Evolutionary conservation across 1,140 invertebrate species (phyloP), one percentile per base, ranked within the genome.

Genomic region (Chymomyza costata): DNA sequence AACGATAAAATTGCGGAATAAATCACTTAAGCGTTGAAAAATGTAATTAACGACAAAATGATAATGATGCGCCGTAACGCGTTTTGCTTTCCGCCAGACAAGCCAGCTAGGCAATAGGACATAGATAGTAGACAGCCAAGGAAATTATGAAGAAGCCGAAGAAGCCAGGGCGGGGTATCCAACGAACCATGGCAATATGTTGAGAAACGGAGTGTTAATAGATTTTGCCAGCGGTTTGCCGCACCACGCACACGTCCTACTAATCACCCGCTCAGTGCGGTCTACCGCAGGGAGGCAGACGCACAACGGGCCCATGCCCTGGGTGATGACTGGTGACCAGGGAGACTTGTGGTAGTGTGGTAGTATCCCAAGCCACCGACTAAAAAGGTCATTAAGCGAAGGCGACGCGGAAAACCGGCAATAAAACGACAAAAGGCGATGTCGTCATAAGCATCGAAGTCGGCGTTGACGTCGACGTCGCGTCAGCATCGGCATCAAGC

Each of bases 21-120:
- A 78, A 80, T 78, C 73, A 78, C 73, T 78, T 78, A 80, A 73
- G 67, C 73, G 64, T 59, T 78, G 67, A 80, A 78, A 78, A 80
- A 78, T 80, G 73, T 78, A 78, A 78, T 78, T 78, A 78, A 78
- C 71, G 71, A 73, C 71, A 80, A 70, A 80, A 80, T 80, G 71
- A 78, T 80, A 80, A 78, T 78, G 73, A 78, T 61, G 67, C 73
- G 50, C 34, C 50, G 66, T 59, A 78, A 71, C 51, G 64, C 71
- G 58, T 64, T 76, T 65, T 8, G 21, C 21, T 25, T n/a, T 76
- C 48, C 70, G 39, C 15, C 39, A 55, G 57, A 38, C 39, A 19
- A 8, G 52, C 34, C 60, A 39, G 43, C 34, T 43, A 39, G 45
- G n/a, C n/a, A n/a, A n/a, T n/a, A n/a, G n/a, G n/a, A n/a, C n/a